Conservation (phyloP, 1,140 invertebrate genomes). For the Dendrolimus kikuchii region DNA sequence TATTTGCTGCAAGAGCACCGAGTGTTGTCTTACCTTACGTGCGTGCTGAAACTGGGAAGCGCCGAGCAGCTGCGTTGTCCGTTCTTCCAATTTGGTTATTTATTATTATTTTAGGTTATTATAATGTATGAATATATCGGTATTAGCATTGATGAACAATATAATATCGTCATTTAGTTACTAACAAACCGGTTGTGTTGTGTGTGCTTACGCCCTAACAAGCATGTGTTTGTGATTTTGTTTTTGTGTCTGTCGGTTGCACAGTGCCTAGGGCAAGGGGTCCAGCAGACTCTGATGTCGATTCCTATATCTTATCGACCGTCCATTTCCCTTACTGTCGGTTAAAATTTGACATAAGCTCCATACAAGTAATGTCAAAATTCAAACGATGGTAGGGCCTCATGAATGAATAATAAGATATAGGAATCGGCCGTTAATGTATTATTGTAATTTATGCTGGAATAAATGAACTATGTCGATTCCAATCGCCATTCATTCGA, state of each 20-base stretch:
- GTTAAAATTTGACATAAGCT: too few species aligned
- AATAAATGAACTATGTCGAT: slow-evolving; percentile 36
- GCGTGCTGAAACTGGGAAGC: not conserved
- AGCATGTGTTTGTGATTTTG: slow-evolving; percentile 66
- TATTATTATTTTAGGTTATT: slow-evolving; percentile 44
- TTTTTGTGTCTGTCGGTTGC: slow-evolving; percentile 30
- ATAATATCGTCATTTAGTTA: slow-evolving; percentile 52
- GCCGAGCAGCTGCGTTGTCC: slow-evolving; percentile 1
- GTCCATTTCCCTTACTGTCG: too few species aligned
- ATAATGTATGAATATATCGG: slow-evolving; percentile 44
- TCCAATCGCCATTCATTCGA: slow-evolving; percentile 22
- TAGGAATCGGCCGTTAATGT: slow-evolving; percentile 21
- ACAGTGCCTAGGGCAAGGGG: too few species aligned
- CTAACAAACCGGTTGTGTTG: slow-evolving; percentile 70
- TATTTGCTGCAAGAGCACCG: not conserved
- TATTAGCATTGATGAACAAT: slow-evolving; percentile 58
- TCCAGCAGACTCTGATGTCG: too few species aligned
- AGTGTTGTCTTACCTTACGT: not conserved
- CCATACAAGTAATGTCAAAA: too few species aligned
- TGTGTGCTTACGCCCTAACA: slow-evolving; percentile 68
- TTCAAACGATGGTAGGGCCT: too few species aligned
- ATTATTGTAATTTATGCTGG: slow-evolving; percentile 68
- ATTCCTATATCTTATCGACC: too few species aligned
- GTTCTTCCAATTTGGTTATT: slow-evolving; percentile 58
- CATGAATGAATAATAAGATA: not conserved